Base-by-base conservation (phyloP, 92 coral and sea anemone species). In the Porites lobata region DNA sequence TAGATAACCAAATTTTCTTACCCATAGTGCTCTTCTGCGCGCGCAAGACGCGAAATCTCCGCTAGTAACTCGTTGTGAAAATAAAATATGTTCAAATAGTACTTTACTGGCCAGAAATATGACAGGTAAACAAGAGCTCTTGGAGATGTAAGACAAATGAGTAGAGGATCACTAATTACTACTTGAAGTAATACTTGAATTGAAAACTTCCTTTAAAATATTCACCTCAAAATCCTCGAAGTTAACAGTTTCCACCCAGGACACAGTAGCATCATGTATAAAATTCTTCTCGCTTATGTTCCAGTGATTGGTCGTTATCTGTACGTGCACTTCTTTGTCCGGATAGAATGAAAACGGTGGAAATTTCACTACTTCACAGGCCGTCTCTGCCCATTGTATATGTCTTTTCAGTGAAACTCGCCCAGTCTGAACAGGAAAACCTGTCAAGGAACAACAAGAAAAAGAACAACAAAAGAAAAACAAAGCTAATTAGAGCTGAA, bases 321-420 rank as follows among this genome's bases (percentile, higher is more conserved):
- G 98, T 65, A 94, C 91, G 81, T 92, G 95, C 3, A 94, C 95
- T n/a, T 79, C 94, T 38, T 86, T 92, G 87, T 94, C 95, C 0
- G 98, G 98, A 79, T 94, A 94, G 75, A 94, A 94, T 0, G 95
- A 83, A 32, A 78, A 86, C 0, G 94, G 89, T 9, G 66, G 85
- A 79, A 94, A 94, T 9, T 11, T 80, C 74, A 94, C 87, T 6
- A 3, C 4, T 47, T 83, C 54, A 52, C 87, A 83, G 38, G 80
- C 79, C 1, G 87, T 72, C 54, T 83, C 87, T 0, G 87, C 72
- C 70, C 63, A 83, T 4, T 65, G 15, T 0, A 74, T 63, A 17
- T 72, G 79, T 22, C 80, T 57, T 0, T 4, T 61, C 9, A 83
- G 20, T 4, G 61, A 7, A 2, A 72, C 72, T 59, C 87, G 59